Conservation (phyloP, 92 coral and sea anemone genomes). For the Paramuricea clavata region DNA sequence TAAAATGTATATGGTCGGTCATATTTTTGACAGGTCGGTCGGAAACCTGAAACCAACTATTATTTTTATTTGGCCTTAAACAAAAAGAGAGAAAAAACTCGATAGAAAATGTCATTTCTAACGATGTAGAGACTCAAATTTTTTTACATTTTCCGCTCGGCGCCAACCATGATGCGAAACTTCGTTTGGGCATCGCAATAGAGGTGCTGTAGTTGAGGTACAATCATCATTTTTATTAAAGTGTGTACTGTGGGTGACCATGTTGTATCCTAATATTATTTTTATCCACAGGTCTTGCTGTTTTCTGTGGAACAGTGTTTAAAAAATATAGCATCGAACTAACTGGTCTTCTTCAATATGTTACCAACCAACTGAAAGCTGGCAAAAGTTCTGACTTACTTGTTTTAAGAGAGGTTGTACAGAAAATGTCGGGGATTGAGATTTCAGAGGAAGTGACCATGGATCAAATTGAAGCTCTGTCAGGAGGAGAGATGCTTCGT, state of each 20-base stretch:
- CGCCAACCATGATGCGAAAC: too few species aligned
- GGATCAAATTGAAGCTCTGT: conserved; percentile 90
- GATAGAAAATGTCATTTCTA: too few species aligned
- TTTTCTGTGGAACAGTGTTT: conserved; percentile 95
- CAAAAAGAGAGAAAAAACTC: too few species aligned
- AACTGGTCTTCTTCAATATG: conserved; percentile 95
- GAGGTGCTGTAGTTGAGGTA: not conserved
- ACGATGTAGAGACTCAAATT: too few species aligned
- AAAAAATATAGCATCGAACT: conserved; percentile 93
- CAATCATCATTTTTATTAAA: too few species aligned
- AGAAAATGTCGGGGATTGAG: conserved; percentile 98
- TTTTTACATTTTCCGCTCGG: too few species aligned
- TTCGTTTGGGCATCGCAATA: too few species aligned
- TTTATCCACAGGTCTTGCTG: conserved; percentile 79
- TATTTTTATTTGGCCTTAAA: not conserved
- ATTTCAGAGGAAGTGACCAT: conserved; percentile 98
- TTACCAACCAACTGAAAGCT: conserved; percentile 94
- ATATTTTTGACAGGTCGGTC: too few species aligned
- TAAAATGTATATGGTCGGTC: too few species aligned
- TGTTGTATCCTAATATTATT: not conserved
- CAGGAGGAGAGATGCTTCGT: conserved; percentile 95
- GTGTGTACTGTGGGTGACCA: too few species aligned
- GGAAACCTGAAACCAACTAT: too few species aligned
- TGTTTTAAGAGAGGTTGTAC: conserved; percentile 93
- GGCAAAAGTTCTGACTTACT: conserved; percentile 97